A percentile compares a stretch with the other conserved stretches of the same genome.
phyloP scores from a whole-genome alignment of 2,113 vertebrate genomes.

The Hydrochoerus hydrochaeris region DNA sequence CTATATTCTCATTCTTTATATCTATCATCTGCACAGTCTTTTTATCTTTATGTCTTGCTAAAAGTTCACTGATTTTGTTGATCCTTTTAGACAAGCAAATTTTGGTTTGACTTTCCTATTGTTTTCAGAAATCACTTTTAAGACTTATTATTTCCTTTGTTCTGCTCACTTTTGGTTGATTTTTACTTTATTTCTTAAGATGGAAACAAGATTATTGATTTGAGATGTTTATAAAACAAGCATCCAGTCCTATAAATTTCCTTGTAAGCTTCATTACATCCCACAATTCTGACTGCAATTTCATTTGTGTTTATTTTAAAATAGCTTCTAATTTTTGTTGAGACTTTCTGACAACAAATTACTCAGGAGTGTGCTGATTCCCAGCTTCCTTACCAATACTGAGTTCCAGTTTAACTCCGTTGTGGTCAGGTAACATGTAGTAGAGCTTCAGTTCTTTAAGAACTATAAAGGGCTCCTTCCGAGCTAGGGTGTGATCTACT shows the following conservation, averaged over 20 bases:
- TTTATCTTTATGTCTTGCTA: not conserved
- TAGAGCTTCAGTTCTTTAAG: not conserved
- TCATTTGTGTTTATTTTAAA: not conserved
- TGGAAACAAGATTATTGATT: not conserved
- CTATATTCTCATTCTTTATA: not conserved
- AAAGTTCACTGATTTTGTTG: not conserved
- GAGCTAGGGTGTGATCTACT: accelerated
- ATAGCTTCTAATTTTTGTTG: not conserved
- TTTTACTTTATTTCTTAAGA: not conserved
- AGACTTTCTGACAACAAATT: not conserved
- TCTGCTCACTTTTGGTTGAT: not conserved
- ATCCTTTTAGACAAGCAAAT: not conserved
- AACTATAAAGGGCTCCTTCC: not conserved
- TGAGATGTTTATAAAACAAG: not conserved
- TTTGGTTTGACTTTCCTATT: not conserved
- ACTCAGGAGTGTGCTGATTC: not conserved
- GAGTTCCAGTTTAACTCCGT: not conserved
- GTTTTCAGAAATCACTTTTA: not conserved
- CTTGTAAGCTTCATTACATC: too few species aligned
- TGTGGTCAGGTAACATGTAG: too few species aligned
- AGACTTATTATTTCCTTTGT: not conserved
- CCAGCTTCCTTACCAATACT: too few species aligned
- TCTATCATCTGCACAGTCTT: not conserved
- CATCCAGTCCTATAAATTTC: not conserved
- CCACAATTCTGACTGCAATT: not conserved